Evolutionary conservation across 2,797 vertebrate species (phyloP), one percentile per base, ranked within the genome.

Genomic region (Microctenopoma lineatum): DNA sequence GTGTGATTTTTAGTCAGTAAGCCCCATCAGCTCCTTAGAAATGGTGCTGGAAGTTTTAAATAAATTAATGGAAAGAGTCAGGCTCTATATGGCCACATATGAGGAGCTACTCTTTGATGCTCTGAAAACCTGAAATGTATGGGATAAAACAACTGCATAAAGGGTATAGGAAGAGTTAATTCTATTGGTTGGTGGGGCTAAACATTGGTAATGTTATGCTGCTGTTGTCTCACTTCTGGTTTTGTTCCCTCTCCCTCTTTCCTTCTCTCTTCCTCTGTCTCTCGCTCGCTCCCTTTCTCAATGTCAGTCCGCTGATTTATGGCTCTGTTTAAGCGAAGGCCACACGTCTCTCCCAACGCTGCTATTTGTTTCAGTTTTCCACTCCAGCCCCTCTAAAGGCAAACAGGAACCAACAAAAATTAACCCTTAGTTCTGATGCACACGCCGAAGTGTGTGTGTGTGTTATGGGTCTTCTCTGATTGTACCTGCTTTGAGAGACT

Each of bases 301-400:
- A 65, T 89, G 93, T 95, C 95, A 95, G 83, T 74, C 73, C 64
- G 34, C 75, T 95, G 95, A 96, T 96, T 95, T 96, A 96, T 95
- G 90, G 89, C 87, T 94, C 93, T 94, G 95, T 94, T 96, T 95
- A 95, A 94, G 92, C 86, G 93, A 95, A 96, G 95, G 94, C 95
- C 94, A 84, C 92, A 91, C 91, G 90, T 94, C 93, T 92, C 91
- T 95, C 92, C 86, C 86, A 88, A 92, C 79, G 90, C 90, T 84
- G 92, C 92, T 92, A 92, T 96, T 96, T 95, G 92, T 96, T 94
- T 92, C 89, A 88, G 92, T 93, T 93, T 90, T 87, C 79, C 86
- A 78, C 75, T 80, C 83, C 89, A 75, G 86, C 86, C 56, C 75
- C 81, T 88, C 76, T 61, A 83, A 92, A 92, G 83, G 87, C 90